Base-by-base conservation (phyloP, 2,797 vertebrate genomes). In the Hydrocynus forskahlii region DNA sequence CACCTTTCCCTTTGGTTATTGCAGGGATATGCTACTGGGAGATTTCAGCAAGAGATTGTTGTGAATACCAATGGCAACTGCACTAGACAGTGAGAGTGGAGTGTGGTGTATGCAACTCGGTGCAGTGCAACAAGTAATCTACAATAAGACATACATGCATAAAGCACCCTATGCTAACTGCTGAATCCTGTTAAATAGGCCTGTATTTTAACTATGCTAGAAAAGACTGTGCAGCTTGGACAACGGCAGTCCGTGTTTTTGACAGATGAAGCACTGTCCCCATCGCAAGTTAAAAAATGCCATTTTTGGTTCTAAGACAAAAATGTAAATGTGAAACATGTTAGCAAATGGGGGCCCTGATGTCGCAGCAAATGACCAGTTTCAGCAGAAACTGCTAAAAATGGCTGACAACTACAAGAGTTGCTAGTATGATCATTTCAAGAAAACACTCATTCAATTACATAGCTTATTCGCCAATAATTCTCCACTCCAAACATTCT, bases 281-380 rank as follows among this genome's bases (percentile, higher is more conserved):
- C 66, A 71, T 64, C 62, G 35, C 60, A 70, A 72, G 71, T 82
- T 70, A 55, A 81, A 75, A 9, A 75, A 75, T 60, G 72, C 72
- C 73, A 71, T 70, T 77, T 70, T 82, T 78, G 83, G 83, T 86
- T 72, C 71, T 57, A 71, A 75, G 76, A 84, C 83, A 84, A 83
- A 86, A 83, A 84, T 86, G 83, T 82, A 84, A 86, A 84, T 83
- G 80, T 48, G 80, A 86, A 84, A 84, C 80, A 82, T 86, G 85
- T 40, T 86, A 83, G 79, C 72, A 83, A 84, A 84, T 82, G 75
- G 75, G 67, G 76, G 69, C 59, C 83, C 81, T 81, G 81, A 83
- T 81, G 79, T 74, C 85, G 69, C 76, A 73, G 79, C 81, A 87
- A 87, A 81, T 77, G 57, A 83, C 76, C 80, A 74, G 62, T 77